Conservation (phyloP, 2,113 vertebrate species). For the Xiphophorus couchianus region DNA sequence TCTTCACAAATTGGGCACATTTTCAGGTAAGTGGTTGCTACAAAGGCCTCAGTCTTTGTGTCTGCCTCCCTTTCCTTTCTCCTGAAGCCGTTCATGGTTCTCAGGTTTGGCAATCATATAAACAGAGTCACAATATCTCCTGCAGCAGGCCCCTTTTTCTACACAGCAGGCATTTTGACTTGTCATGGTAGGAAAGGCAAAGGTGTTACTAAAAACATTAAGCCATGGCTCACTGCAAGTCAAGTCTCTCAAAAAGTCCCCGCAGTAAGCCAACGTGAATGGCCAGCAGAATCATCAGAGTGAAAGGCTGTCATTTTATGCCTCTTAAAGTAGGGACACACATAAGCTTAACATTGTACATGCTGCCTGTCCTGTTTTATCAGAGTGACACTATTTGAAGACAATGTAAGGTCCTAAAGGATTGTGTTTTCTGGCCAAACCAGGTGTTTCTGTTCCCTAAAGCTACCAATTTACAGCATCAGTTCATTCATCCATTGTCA, state of each 20-base stretch:
- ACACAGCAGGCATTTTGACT: constrained; percentile 18
- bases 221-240: constrained; percentile 17
- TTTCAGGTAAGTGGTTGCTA: background rate
- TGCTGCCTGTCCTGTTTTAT: background rate
- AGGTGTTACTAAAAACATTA: constrained; percentile 30
- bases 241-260: constrained; percentile 20
- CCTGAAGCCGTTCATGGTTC: constrained; percentile 2
- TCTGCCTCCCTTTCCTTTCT: background rate
- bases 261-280: constrained; percentile 12
- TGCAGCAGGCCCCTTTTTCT: constrained; percentile 18
- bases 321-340: background rate
- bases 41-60: background rate
- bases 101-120: constrained; percentile 10
- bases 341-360: background rate
- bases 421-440: background rate
- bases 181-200: constrained; percentile 11
- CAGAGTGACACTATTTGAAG: background rate
- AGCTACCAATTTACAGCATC: background rate
- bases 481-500: background rate
- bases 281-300: background rate
- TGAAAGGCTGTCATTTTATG: constrained; percentile 1
- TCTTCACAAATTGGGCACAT: background rate
- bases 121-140: constrained; percentile 24
- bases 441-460: background rate
- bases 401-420: background rate